Conservation (phyloP, 1,140 invertebrate genomes). For the Mylabris phalerata region DNA sequence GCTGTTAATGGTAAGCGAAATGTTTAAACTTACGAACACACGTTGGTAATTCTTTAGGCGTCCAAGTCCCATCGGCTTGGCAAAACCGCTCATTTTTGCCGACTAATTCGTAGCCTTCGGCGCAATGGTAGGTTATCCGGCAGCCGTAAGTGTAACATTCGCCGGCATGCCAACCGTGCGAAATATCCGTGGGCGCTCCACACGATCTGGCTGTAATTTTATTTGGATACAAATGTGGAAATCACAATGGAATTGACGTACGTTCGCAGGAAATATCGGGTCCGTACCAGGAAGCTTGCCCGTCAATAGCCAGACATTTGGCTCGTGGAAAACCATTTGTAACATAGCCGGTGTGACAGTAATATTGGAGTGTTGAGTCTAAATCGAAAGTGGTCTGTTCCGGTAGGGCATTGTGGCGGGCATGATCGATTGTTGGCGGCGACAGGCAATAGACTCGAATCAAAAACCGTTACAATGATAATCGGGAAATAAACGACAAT, state of each 20-base stretch:
- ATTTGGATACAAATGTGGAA: not conserved
- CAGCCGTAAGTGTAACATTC: conserved; percentile 90
- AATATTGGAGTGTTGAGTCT: conserved; percentile 81
- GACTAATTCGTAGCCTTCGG: conserved; percentile 85
- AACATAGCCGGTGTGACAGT: conserved; percentile 83
- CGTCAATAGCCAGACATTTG: conserved; percentile 86
- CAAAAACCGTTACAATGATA: not conserved
- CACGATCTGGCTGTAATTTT: conserved; percentile 66
- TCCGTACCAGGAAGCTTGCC: conserved; percentile 72
- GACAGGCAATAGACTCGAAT: conserved; percentile 74
- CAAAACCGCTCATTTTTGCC: conserved; percentile 78
- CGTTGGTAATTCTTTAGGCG: conserved; percentile 78
- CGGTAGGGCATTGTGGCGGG: conserved; percentile 73
- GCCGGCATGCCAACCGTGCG: conserved; percentile 86
- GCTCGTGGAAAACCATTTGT: conserved; percentile 77
- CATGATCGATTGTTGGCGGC: conserved; percentile 81
- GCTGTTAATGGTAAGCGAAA: not conserved
- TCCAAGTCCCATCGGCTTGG: conserved; percentile 81
- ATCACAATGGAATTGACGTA: conserved; percentile 45
- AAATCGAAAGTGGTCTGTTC: conserved; percentile 78
- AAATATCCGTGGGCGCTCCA: conserved; percentile 76
- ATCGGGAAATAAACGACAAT: not conserved
- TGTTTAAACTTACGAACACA: conserved; percentile 68
- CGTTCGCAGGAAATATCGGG: conserved; percentile 93
- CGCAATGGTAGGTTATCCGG: conserved; percentile 85